A percentile compares a stretch with the other conserved stretches of the same genome.
Conservation (phyloP, 2,888 invertebrate species). For the Diarsia dahlii region DNA sequence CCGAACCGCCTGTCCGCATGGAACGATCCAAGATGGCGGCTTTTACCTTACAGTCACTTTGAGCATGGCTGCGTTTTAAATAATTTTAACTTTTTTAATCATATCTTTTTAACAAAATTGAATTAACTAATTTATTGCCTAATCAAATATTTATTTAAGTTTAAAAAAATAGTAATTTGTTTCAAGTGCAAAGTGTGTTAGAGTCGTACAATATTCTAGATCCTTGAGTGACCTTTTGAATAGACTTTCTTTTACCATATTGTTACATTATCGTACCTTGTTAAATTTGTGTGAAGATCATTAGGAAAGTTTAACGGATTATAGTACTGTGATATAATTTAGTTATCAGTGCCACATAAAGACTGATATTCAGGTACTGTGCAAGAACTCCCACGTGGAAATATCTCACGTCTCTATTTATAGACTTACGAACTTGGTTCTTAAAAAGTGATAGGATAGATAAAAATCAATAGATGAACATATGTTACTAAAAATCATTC, state of each 20-base stretch:
- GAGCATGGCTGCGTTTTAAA: constrained; percentile 84
- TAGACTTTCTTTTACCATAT: constrained; percentile 89
- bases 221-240: constrained; percentile 89
- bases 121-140: constrained; percentile 77
- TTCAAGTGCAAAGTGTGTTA: constrained; percentile 82
- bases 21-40: constrained; percentile 88
- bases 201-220: constrained; percentile 83
- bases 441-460: constrained; percentile 80
- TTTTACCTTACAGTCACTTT: constrained; percentile 86
- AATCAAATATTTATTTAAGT: constrained; percentile 81
- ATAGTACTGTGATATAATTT: constrained; percentile 84
- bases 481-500: constrained; percentile 20
- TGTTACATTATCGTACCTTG: constrained; percentile 79
- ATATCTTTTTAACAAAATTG: constrained; percentile 75
- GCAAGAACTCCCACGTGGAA: constrained; percentile 90
- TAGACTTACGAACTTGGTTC: constrained; percentile 87
- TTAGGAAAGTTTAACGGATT: constrained; percentile 73
- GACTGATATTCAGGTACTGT: constrained; percentile 85
- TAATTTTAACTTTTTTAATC: constrained; percentile 78
- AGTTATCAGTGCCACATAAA: constrained; percentile 83
- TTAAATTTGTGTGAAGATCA: constrained; percentile 74
- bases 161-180: constrained; percentile 81
- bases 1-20: constrained; percentile 82
- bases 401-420: constrained; percentile 89
- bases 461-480: constrained; percentile 68